Percentiles rank a stretch among this genome's conserved stretches.
phyloP scores from a whole-genome alignment of 2,113 vertebrate species.

The Tamias sibiricus region DNA sequence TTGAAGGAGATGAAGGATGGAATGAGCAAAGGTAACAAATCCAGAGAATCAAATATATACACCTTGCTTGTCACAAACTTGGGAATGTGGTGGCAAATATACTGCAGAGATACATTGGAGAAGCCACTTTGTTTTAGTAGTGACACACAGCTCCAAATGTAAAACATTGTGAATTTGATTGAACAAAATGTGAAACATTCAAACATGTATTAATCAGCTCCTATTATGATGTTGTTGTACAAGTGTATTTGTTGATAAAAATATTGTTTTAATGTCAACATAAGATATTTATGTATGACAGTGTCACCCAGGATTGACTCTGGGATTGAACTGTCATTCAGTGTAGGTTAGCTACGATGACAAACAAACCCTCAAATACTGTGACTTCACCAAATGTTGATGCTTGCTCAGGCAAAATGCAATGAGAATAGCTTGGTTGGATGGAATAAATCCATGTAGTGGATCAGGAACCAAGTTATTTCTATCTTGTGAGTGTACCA shows the following conservation, averaged over 20 bases:
- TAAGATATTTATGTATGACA: background rate
- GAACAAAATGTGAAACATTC: constrained; percentile 11
- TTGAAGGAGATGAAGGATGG: background rate
- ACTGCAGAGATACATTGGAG: background rate
- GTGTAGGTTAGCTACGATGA: background rate
- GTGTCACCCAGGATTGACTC: background rate
- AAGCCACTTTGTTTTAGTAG: background rate
- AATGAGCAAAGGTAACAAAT: background rate
- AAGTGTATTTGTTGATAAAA: background rate
- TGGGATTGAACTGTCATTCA: background rate
- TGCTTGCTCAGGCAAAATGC: background rate
- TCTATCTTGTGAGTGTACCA: background rate
- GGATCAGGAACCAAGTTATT: background rate
- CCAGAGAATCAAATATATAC: background rate
- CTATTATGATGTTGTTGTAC: background rate
- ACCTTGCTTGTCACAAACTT: background rate
- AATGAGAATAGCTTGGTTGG: background rate
- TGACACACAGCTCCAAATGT: background rate
- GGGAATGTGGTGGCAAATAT: background rate
- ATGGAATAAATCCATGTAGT: background rate
- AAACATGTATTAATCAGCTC: background rate
- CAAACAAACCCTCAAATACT: background rate
- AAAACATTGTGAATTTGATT: background rate
- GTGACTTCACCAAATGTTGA: background rate
- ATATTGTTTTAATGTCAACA: background rate